A percentile compares a stretch with the other conserved stretches of the same genome.
These are phyloP conservation scores for Lutjanus campechanus DNA, from an alignment of 2,797 vertebrate genomes.

Conservation along the genomic window DNA sequence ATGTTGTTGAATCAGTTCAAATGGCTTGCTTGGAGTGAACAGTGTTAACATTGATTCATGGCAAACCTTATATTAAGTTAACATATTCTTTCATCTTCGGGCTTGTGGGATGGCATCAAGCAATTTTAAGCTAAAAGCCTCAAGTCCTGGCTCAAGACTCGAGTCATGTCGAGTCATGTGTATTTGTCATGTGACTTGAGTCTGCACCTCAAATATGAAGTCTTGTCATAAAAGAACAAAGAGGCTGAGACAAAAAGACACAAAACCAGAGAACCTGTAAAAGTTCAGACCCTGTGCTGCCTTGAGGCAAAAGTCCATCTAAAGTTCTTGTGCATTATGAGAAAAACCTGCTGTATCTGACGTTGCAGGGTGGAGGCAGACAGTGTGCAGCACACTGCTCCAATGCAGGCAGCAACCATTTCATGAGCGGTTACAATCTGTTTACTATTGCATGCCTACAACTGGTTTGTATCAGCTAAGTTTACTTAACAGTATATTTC, in stretches of 20 bases:
- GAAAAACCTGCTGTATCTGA: constrained; percentile 62
- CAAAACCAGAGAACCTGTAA: constrained; percentile 40
- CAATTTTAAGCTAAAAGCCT: too few species aligned
- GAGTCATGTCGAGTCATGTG: too few species aligned
- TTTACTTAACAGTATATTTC: constrained; percentile 85
- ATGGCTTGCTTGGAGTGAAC: too few species aligned
- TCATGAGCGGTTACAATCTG: constrained; percentile 75
- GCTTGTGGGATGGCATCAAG: too few species aligned
- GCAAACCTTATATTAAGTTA: too few species aligned
- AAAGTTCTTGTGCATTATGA: constrained; percentile 45
- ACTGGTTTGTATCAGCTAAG: constrained; percentile 85
- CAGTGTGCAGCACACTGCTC: constrained; percentile 59
- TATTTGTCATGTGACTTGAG: too few species aligned
- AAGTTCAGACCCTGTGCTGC: constrained; percentile 31
- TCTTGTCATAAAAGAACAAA: constrained; percentile 11
- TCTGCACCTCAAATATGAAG: background rate
- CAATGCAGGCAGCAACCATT: constrained; percentile 59
- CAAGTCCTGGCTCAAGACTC: too few species aligned
- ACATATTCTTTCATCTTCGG: too few species aligned
- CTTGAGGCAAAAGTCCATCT: constrained; percentile 32
- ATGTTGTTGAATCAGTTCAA: too few species aligned
- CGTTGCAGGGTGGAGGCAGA: constrained; percentile 51
- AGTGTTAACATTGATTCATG: too few species aligned
- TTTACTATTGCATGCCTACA: constrained; percentile 82
- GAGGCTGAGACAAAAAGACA: constrained; percentile 7